Evolutionary conservation across 2,113 vertebrate genomes (phyloP).

Genomic region (Hippopotamus amphibius): DNA sequence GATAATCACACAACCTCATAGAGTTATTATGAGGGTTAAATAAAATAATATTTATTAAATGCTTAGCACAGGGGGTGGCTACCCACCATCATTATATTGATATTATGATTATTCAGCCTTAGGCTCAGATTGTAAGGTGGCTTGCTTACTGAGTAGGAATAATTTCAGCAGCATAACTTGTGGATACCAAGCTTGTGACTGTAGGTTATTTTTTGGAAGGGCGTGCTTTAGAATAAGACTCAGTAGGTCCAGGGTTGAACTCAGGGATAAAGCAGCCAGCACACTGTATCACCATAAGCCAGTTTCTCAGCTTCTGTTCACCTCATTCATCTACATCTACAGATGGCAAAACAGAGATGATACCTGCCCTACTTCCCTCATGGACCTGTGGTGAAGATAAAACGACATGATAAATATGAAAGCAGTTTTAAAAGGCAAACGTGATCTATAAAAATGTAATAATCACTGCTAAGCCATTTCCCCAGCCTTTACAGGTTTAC

Average conservation of each 20-base stretch:
- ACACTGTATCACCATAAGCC: not conserved
- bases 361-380: conserved; percentile 29
- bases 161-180: not conserved
- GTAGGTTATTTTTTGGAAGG: not conserved
- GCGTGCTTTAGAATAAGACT: not conserved
- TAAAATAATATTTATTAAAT: not conserved
- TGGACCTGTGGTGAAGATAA: conserved; percentile 25
- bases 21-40: not conserved
- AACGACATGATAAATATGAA: conserved; percentile 43
- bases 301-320: not conserved
- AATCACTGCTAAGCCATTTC: not conserved
- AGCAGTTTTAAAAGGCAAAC: conserved; percentile 51
- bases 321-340: not conserved
- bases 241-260: not conserved
- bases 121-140: not conserved
- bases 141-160: not conserved
- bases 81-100: not conserved
- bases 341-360: conserved; percentile 46
- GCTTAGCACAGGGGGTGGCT: not conserved
- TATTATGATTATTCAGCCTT: not conserved
- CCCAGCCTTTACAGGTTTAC: not conserved
- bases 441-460: not conserved
- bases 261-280: not conserved
- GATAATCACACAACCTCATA: not conserved
- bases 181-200: not conserved